Percentiles rank a stretch among this genome's conserved stretches.
These are phyloP conservation scores for Sphaerodactylus townsendi DNA, from an alignment of 2,113 vertebrate species.

Conservation along the genomic window DNA sequence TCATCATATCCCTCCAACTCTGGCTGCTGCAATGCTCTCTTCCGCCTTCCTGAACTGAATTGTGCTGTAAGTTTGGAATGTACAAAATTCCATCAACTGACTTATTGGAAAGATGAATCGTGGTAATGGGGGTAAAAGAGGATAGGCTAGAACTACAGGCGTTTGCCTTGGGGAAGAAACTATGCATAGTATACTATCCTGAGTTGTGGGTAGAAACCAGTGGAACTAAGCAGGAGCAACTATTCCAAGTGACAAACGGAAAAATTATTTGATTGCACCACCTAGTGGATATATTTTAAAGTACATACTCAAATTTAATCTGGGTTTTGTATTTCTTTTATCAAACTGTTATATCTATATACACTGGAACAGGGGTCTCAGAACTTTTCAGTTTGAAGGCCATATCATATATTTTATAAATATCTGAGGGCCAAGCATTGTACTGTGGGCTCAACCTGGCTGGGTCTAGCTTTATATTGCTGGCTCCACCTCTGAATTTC, in stretches of 20 bases:
- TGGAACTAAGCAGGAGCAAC: not conserved
- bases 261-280: slow-evolving; percentile 45
- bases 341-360: too few relatives aligned
- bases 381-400: too few relatives aligned
- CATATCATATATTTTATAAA: too few relatives aligned
- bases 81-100: not conserved
- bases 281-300: slow-evolving; percentile 31
- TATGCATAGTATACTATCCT: not conserved
- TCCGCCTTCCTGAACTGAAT: too few relatives aligned
- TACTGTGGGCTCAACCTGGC: too few relatives aligned
- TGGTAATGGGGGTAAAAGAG: not conserved
- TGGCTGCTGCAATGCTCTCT: too few relatives aligned
- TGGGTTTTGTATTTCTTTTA: not conserved
- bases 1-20: too few relatives aligned
- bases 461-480: too few relatives aligned
- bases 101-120: not conserved
- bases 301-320: not conserved
- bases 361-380: too few relatives aligned
- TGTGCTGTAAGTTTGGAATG: not conserved
- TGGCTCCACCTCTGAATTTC: too few relatives aligned
- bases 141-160: not conserved
- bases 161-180: not conserved
- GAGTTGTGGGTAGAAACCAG: not conserved
- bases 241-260: not conserved
- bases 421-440: too few relatives aligned